A percentile compares a stretch with the other conserved stretches of the same genome.
Conservation (phyloP, 2,797 vertebrate genomes). For the Nyctibius grandis region DNA sequence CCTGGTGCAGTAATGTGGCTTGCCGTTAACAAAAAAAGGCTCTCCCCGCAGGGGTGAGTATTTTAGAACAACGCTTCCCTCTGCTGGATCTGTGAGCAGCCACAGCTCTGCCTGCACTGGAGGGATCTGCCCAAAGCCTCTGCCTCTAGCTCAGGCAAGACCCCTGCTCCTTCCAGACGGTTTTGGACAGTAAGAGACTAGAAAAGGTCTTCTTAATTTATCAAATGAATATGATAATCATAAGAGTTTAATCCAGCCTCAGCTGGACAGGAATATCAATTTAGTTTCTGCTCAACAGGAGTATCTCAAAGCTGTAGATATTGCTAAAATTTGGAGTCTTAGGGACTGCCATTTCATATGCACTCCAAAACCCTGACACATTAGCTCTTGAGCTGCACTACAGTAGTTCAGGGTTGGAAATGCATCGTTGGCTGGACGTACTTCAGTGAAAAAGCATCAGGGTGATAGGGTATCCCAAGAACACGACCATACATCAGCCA, state of each 20-base stretch:
- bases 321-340: not conserved
- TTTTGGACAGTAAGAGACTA: not conserved
- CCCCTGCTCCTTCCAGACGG: not conserved
- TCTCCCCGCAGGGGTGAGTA: not conserved
- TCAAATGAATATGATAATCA: not conserved
- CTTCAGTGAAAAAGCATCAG: not conserved
- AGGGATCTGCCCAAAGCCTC: not conserved
- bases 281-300: not conserved
- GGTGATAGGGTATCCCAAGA: not conserved
- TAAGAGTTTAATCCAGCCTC: not conserved
- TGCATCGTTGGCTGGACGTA: not conserved
- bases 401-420: not conserved
- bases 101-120: not conserved
- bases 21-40: not conserved
- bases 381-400: not conserved
- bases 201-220: not conserved
- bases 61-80: constrained; percentile 31
- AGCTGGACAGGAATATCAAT: not conserved
- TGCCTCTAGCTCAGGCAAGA: not conserved
- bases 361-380: not conserved
- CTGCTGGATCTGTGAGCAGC: not conserved
- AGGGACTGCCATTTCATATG: not conserved
- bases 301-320: not conserved
- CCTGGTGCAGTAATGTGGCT: not conserved
- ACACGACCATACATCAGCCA: not conserved